phyloP scores from a whole-genome alignment of 2,113 vertebrate genomes.

The Willisornis vidua region DNA sequence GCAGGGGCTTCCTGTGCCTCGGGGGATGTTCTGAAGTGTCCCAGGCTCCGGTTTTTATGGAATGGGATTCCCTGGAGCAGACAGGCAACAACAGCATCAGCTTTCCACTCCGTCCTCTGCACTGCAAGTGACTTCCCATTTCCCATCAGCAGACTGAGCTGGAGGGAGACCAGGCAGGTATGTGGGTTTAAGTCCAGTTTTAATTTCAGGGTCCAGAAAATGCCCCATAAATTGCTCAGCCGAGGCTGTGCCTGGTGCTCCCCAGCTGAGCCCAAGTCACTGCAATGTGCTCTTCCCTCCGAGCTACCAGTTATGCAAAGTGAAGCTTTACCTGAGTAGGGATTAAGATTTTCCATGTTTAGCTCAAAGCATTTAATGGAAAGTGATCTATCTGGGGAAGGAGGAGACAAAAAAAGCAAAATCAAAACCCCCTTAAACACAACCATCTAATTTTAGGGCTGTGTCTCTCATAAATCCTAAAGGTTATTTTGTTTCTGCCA shows the following conservation, averaged over 20 bases:
- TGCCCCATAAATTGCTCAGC: background rate
- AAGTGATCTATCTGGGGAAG: background rate
- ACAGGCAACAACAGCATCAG: rapidly evolving
- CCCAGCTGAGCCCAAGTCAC: background rate
- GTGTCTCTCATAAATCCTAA: background rate
- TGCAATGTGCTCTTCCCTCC: background rate
- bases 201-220: background rate
- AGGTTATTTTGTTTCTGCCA: conserved; percentile 15
- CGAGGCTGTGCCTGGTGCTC: background rate
- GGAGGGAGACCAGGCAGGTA: background rate
- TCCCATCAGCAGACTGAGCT: background rate
- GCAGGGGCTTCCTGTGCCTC: background rate
- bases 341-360: background rate
- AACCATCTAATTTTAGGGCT: background rate
- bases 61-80: background rate
- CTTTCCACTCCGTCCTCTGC: rapidly evolving
- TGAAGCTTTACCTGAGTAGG: background rate
- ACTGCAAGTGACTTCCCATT: rapidly evolving
- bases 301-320: background rate
- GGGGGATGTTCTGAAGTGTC: background rate
- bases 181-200: rapidly evolving
- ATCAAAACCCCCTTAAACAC: background rate
- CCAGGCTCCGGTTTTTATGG: rapidly evolving
- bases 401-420: background rate
- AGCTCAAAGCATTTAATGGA: background rate